Conservation (phyloP, 2,888 invertebrate genomes). For the Harpalus rubripes region DNA sequence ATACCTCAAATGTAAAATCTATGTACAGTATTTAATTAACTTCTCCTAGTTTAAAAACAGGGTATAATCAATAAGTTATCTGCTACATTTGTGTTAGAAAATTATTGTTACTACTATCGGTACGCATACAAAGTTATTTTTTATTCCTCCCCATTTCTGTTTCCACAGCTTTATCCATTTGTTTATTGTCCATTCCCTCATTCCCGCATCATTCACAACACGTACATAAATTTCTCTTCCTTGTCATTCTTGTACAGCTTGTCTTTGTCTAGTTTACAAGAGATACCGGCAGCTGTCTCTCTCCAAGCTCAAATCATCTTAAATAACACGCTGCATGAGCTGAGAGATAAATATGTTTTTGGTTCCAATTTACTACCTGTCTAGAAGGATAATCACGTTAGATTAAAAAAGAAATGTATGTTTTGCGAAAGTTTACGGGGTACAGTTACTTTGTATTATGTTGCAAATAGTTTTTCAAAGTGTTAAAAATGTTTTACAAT, state of each 20-base stretch:
- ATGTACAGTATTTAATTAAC: too few species aligned
- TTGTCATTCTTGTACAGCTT: conserved; percentile 50
- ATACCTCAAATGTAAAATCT: too few species aligned
- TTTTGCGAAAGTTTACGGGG: background rate
- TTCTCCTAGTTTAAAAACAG: too few species aligned
- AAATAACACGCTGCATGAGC: conserved; percentile 10
- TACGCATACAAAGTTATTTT: background rate
- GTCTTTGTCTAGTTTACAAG: background rate
- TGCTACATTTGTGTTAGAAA: background rate
- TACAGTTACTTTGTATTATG: background rate
- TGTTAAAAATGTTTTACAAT: background rate
- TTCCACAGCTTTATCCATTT: conserved; percentile 46
- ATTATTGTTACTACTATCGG: background rate
- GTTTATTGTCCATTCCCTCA: conserved; percentile 62
- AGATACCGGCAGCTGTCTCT: background rate
- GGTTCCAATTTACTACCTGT: conserved; percentile 38
- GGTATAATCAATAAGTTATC: too few species aligned
- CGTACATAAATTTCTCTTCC: conserved; percentile 63
- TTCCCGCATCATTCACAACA: conserved; percentile 61
- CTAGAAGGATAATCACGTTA: conserved; percentile 16
- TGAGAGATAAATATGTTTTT: conserved; percentile 29
- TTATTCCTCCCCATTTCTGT: background rate
- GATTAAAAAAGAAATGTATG: conserved; percentile 1
- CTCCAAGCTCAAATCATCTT: conserved; percentile 34
- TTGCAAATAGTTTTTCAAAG: background rate